Evolutionary conservation across 2,888 invertebrate genomes (phyloP), one percentile per base, ranked within the genome.

Genomic region (Ophioninae sp.): DNA sequence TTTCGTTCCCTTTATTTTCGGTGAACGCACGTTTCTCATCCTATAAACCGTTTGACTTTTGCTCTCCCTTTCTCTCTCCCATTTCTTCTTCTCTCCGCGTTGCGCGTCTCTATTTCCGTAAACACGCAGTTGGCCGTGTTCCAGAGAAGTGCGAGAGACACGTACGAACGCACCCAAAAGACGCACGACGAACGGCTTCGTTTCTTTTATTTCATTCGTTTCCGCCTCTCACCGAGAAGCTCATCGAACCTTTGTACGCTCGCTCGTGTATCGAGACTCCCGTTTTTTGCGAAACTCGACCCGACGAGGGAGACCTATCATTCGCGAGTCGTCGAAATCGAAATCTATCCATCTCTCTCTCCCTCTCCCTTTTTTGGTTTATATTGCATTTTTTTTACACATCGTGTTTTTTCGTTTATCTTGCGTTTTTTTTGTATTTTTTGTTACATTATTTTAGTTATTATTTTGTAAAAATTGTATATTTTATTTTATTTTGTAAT

Each of bases 41-140:
- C 57, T 59, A 23, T 67, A 76, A 68, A 30, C 67, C 59, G 44
- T 44, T 59, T 67, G 69, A 75, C 75, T 37, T 68, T 56, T 20
- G 21, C 37, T 37, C 67, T 72, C 72, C 65, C 67, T 21, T 23
- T 39, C 23, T 39, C 41, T 68, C 57, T 76, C 65, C 59, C 80
- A 75, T 37, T 70, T 68, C 57, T 76, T 59, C 50, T 57, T 75
- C 79, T 75, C 73, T 23, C 44, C 23, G 67, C 65, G 30, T 30
- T 21, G 17, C 20, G 37, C 23, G 62, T 61, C 37, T 85, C 85
- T 85, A 88, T 89, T 90, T 90, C 89, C 89, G 90, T 90, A 90
- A 90, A 90, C 90, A 90, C 86, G 88, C 87, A 87, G 86, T 87
- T 90, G 90, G 90, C 89, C 69, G 0, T 0, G 30, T 56, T 86